Base-by-base conservation (phyloP, 35 echinoderm and acorn worm genomes). In the Ptychodera flava region DNA sequence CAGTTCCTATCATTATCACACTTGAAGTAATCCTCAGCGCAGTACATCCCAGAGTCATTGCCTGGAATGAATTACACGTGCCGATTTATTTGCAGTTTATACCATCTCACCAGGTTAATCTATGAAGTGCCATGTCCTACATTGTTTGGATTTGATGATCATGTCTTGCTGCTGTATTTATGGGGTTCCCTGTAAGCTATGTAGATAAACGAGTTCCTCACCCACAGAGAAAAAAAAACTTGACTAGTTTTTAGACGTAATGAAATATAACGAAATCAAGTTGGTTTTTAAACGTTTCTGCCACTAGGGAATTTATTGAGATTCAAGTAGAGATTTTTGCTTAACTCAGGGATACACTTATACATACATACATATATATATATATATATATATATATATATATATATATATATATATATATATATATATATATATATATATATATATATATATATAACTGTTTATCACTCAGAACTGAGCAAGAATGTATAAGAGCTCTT, bases 331-430 rank as follows among this genome's bases (percentile, higher is more conserved):
- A n/a, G n/a, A n/a, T n/a, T n/a, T n/a, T n/a, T n/a, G n/a, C n/a
- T n/a, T n/a, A 64, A 64, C 6, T 64, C 45, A 64, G 6, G 22
- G 6, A 64, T 22, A 64, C 45, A 64, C 45, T 12, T 22, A 64
- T 22, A 64, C 45, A 64, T 64, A 64, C 22, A 64, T 64, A 64
- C 22, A 64, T 64, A 64, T 64, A 64, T 64, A 64, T 64, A 64
- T 64, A 64, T 64, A 64, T 64, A 64, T 64, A 64, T 64, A 64
- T 64, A 64, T 64, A 64, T 64, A 64, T 64, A 64, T 64, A 64
- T 64, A 64, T 64, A 64, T 64, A 64, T 64, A 64, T 64, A 64
- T 64, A 64, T 64, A 64, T 64, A 64, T 64, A 64, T 64, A 64
- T 64, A 64, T 64, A 64, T 64, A 64, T 64, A 64, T 64, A 64